phyloP scores from a whole-genome alignment of 2,888 invertebrate genomes.

The Callinectes sapidus region DNA sequence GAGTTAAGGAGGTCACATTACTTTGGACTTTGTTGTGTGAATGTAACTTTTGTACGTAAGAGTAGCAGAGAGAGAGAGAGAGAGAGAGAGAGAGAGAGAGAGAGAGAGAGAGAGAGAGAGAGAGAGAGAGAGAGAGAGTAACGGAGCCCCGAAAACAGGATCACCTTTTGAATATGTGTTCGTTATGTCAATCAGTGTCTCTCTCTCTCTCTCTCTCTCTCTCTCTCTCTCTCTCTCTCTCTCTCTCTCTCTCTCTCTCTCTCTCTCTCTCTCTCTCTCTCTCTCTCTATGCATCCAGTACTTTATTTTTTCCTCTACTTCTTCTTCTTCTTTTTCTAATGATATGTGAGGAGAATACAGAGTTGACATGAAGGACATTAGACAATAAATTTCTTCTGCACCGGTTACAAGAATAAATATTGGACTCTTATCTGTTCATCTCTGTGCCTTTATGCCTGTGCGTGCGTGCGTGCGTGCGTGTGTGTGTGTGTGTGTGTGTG shows the following conservation, averaged over 20 bases:
- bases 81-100: conserved; percentile 21
- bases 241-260: conserved; percentile 25
- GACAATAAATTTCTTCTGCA: neutral
- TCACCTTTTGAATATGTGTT: neutral
- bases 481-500: conserved; percentile 5
- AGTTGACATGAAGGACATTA: neutral
- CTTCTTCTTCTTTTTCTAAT: neutral
- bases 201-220: neutral
- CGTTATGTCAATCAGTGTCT: neutral
- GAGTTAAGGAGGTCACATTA: neutral
- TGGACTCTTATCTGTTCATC: neutral
- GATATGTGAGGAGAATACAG: neutral
- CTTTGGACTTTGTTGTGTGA: neutral
- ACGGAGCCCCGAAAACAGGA: neutral
- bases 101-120: neutral
- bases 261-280: conserved; percentile 12
- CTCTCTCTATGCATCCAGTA: neutral
- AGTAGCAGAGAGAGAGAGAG: conserved; percentile 12
- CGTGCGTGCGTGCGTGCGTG: neutral
- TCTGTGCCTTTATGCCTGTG: neutral
- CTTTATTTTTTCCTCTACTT: neutral
- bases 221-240: conserved; percentile 25
- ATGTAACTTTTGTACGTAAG: neutral
- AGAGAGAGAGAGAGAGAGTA: neutral
- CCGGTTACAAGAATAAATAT: neutral